These are phyloP conservation scores for Endotricha flammealis DNA, from an alignment of 2,888 invertebrate genomes.

Conservation along the genomic window DNA sequence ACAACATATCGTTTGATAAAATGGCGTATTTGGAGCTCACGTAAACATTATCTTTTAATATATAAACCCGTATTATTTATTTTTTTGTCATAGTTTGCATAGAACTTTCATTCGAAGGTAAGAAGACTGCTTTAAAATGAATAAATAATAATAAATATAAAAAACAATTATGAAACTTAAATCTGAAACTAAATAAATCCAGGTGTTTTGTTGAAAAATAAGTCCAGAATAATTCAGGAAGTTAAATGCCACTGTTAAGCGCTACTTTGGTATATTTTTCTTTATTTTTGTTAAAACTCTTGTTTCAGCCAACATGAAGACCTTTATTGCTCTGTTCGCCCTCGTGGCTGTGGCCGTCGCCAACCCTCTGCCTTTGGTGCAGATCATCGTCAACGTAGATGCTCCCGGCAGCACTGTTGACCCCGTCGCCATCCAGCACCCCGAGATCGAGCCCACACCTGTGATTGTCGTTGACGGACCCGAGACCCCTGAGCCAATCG, in stretches of 20 bases:
- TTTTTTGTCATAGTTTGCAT: not conserved
- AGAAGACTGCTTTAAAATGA: not conserved
- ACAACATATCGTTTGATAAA: no score
- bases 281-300: constrained; percentile 12
- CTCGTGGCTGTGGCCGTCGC: constrained; percentile 42
- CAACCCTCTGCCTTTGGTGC: constrained; percentile 44
- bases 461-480: not conserved
- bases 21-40: no score
- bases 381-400: constrained; percentile 45
- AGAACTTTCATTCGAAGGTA: not conserved
- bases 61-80: not conserved
- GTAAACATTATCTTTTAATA: not conserved
- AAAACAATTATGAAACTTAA: no score
- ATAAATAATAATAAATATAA: not conserved
- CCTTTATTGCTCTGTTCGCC: constrained; percentile 38
- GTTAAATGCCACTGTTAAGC: no score
- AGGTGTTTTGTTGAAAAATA: no score
- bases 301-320: constrained; percentile 33
- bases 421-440: constrained; percentile 17
- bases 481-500: constrained; percentile 5
- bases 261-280: not conserved
- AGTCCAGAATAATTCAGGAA: no score
- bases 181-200: no score
- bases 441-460: constrained; percentile 9
- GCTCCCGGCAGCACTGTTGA: constrained; percentile 20